Percentiles rank a stretch among this genome's conserved stretches.
Evolutionary conservation across 2,888 invertebrate genomes (phyloP).

Genomic region (Schrankia costaestrigalis): DNA sequence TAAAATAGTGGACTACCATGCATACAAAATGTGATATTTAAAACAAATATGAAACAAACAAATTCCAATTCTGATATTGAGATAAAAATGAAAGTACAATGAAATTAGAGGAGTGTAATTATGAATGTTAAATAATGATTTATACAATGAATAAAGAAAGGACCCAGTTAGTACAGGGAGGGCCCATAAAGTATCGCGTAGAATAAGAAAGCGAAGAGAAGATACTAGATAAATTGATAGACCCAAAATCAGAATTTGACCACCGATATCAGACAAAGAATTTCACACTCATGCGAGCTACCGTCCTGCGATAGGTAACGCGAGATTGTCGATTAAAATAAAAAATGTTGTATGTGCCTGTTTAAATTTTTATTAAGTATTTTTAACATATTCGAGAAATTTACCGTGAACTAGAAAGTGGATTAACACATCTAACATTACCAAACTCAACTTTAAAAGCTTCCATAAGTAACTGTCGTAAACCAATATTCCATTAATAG

Average conservation of each 20-base stretch:
- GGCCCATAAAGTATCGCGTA: background rate
- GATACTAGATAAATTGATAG: background rate
- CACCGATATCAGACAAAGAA: constrained; percentile 14
- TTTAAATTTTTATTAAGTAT: no score
- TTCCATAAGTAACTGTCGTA: no score
- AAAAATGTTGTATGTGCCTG: no score
- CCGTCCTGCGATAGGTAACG: constrained; percentile 25
- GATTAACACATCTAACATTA: no score
- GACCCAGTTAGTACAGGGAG: background rate
- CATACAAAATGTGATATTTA: no score
- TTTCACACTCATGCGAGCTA: constrained; percentile 37
- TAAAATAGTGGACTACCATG: no score
- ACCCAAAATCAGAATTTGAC: constrained; percentile 33
- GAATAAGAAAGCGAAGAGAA: no score
- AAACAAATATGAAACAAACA: background rate
- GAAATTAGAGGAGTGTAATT: background rate
- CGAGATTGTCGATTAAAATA: constrained; percentile 42
- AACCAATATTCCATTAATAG: no score
- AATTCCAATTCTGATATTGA: constrained; percentile 30
- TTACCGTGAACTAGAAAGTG: no score
- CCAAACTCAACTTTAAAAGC: no score
- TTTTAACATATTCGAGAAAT: no score
- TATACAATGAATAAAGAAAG: background rate
- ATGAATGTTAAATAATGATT: background rate
- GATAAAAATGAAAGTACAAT: constrained; percentile 10